Percentiles rank a stretch among this genome's conserved stretches.
These are phyloP conservation scores for Holacanthus passer DNA, from an alignment of 2,113 vertebrate species.

Conservation along the genomic window DNA sequence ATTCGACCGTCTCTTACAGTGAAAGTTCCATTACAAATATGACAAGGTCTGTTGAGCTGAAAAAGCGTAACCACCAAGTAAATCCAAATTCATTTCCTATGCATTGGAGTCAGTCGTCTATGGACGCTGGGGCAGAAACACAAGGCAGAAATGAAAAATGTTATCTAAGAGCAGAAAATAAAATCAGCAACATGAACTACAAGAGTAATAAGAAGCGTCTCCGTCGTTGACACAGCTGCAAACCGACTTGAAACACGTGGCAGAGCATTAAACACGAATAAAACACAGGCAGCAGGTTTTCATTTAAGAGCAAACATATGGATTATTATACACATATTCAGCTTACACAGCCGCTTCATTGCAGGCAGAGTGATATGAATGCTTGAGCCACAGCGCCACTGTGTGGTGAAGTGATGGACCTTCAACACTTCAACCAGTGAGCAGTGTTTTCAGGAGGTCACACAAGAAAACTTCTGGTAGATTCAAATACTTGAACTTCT, in stretches of 20 bases:
- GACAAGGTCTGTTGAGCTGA: constrained; percentile 27
- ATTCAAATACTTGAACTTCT: background rate
- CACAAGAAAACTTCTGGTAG: background rate
- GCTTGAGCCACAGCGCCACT: constrained; percentile 71
- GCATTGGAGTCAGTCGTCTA: constrained; percentile 3
- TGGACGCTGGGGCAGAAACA: constrained; percentile 14
- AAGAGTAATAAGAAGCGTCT: constrained; percentile 16
- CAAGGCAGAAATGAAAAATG: constrained; percentile 46
- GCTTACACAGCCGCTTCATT: background rate
- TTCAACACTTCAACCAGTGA: background rate
- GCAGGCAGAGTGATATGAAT: constrained; percentile 10
- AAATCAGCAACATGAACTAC: constrained; percentile 37
- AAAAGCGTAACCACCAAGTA: background rate
- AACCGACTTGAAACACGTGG: background rate
- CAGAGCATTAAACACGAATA: background rate
- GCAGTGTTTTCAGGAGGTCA: background rate
- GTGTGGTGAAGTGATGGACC: constrained; percentile 45
- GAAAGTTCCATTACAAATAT: constrained; percentile 18
- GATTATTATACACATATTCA: constrained; percentile 14
- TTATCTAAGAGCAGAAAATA: constrained; percentile 17
- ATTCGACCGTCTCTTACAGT: constrained; percentile 4
- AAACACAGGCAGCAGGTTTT: constrained; percentile 1
- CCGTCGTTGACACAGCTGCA: background rate
- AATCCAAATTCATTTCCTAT: constrained; percentile 2
- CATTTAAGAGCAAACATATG: constrained; percentile 19